Percentiles rank a stretch among this genome's conserved stretches.
Conservation (phyloP, 37 sponge, comb jelly and placozoan species). For the Bolinopsis microptera region DNA sequence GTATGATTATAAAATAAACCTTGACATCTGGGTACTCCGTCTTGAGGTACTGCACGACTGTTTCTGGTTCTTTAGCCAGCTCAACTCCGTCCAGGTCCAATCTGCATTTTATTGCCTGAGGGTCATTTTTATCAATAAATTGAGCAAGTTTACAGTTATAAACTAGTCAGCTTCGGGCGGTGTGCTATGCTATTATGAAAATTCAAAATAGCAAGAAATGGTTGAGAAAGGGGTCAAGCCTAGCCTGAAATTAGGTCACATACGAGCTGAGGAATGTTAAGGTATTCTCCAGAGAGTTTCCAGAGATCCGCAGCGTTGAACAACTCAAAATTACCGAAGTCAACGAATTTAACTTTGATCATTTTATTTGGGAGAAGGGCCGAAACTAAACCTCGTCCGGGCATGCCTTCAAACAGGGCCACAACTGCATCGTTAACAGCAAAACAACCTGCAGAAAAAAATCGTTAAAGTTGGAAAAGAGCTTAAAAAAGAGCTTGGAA, state of each 20-base stretch:
- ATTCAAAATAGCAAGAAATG: no score
- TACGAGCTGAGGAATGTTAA: not conserved
- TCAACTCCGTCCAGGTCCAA: not conserved
- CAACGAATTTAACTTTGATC: not conserved
- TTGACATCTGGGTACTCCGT: not conserved
- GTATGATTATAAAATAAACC: no score
- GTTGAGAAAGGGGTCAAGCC: no score
- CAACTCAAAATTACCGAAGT: not conserved
- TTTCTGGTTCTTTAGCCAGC: not conserved
- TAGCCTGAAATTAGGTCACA: not conserved
- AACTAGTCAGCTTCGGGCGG: no score
- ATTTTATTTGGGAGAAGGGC: not conserved
- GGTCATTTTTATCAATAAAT: no score
- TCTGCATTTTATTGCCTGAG: not conserved
- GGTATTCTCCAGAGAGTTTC: not conserved
- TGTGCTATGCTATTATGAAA: no score
- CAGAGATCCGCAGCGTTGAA: not conserved
- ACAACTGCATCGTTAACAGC: not conserved
- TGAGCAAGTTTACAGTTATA: no score
- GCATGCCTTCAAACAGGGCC: not conserved
- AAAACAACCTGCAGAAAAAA: not conserved
- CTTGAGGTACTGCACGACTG: not conserved
- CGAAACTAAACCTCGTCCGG: not conserved
- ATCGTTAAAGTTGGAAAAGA: no score
- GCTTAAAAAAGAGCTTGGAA: no score